Base-by-base conservation (phyloP, 2,113 vertebrate species). In the Anas platyrhynchos region DNA sequence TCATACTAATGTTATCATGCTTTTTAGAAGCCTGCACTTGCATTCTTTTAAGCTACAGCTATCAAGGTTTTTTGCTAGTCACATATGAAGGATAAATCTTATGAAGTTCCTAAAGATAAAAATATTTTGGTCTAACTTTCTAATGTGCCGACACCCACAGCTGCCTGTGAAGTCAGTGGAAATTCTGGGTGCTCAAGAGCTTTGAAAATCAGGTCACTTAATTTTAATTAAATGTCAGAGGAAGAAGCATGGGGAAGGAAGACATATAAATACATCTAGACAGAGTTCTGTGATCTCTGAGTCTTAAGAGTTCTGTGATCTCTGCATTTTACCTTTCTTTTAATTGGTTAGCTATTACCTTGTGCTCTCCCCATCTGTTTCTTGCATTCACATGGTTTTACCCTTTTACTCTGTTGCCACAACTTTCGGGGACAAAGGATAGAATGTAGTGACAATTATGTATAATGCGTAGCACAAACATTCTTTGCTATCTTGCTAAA, bases 221-320 rank as follows among this genome's bases (percentile, higher is more conserved):
- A 44, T 85, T 94, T 95, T 88, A 54, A 93, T 95, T 91, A 91
- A 93, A 93, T 85, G 17, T 18, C 32, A 82, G 43, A 68, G 9
- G 52, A 94, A 84, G 43, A 76, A 79, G 85, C 0, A 0, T n/a
- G 10, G 54, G 26, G 58, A 65, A 85, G 84, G 65, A 89, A 48
- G 55, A 91, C 12, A 2, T 82, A 38, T 32, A 62, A 71, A 44
- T 62, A 8, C 17, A 14, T 29, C 23, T 52, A 67, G 21, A 31
- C 46, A 87, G 74, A 89, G 43, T 68, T 84, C 77, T 93, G 65
- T 91, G 74, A 89, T 59, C 67, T 94, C 59, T 89, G 43, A 20
- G 76, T 93, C 68, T 91, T 80, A 58, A 87, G 74, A 89, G 48
- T 68, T 84, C 80, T 93, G 65, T 91, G 74, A 89, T 59, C 63